phyloP scores from a whole-genome alignment of 2,797 vertebrate species.

The Pseudocheirus occidentalis region DNA sequence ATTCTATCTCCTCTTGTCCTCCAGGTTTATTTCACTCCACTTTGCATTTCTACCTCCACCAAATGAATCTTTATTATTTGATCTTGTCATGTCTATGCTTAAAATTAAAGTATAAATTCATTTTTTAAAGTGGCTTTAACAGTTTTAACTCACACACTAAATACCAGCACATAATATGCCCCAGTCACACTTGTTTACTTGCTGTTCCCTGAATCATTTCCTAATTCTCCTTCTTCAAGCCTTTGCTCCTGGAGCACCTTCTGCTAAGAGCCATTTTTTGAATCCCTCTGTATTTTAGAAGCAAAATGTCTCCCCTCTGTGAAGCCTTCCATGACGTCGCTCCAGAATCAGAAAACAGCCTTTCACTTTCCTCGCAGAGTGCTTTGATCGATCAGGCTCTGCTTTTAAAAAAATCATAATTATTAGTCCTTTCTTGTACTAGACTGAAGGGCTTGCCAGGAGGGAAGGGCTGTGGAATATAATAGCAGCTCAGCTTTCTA shows the following conservation, averaged over 20 bases:
- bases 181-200: neutral
- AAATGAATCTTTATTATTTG: neutral
- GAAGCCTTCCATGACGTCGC: neutral
- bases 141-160: neutral
- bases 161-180: neutral
- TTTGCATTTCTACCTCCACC: neutral
- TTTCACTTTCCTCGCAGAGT: neutral
- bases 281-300: neutral
- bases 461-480: neutral
- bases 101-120: neutral
- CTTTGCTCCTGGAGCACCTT: neutral
- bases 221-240: neutral
- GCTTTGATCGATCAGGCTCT: neutral
- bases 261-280: neutral
- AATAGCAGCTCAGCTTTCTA: neutral
- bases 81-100: neutral
- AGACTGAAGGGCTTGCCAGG: neutral
- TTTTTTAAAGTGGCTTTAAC: neutral
- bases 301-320: neutral
- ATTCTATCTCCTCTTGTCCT: neutral
- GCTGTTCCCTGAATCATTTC: neutral
- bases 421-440: neutral
- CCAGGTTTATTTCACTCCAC: neutral
- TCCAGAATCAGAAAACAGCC: neutral
- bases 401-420: neutral